Base-by-base conservation (phyloP, 2,113 vertebrate genomes). In the Ptilorrhoa leucosticta region DNA sequence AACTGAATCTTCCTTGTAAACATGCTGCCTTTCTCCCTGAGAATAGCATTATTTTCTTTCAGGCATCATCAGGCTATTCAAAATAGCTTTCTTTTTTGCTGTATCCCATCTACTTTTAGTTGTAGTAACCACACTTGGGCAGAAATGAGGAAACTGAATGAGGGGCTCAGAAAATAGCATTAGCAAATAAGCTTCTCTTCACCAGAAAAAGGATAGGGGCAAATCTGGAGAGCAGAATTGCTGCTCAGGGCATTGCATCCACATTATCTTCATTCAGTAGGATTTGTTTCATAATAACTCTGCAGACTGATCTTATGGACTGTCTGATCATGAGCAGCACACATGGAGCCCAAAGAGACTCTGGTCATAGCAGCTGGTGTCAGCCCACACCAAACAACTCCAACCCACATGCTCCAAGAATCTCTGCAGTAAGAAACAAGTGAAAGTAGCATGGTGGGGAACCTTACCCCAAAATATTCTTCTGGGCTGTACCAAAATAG, bases 21-120 rank as follows among this genome's bases (percentile, higher is more conserved):
- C 5, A 83, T 35, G 5, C 15, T 4, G 3, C 5, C 6, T 53
- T 65, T 12, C 1, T 3, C 15, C 11, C 2, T 11, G 40, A 73
- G 44, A 71, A 57, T 10, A 83, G 31, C 7, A 69, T n/a, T 42
- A 33, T 57, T 90, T 94, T 88, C 21, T 78, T 88, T 47, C 57
- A 72, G 39, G 39, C 8, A 58, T 12, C 19, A 89, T 47, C n/a
- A 42, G 8, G 12, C 8, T 73, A 63, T 66, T 63, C 47, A 90
- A 78, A 92, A 61, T 19, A 88, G 26, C 11, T 88, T 86, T 92
- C 6, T 57, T 40, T 57, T 82, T 61, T 77, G 7, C 42, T 92
- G 28, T 61, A 80, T 57, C 20, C 17, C 50, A 69, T 35, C 26
- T 42, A 35, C n/a, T 83, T 88, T 45, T 33, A 61, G 10, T 31